phyloP scores from a whole-genome alignment of 2,113 vertebrate species.

The Danionella cerebrum region DNA sequence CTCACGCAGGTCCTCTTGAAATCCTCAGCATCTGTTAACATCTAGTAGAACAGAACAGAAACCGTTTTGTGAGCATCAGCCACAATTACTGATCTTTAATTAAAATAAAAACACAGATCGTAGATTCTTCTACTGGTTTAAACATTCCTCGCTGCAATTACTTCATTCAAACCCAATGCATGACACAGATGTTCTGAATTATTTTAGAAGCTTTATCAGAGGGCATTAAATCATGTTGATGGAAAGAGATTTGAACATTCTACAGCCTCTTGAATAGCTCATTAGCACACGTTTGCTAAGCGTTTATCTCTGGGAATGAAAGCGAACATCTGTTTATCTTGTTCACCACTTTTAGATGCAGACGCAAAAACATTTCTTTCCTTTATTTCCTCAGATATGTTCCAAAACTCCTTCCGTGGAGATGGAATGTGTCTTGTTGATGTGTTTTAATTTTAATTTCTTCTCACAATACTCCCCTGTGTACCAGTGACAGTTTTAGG shows the following conservation, averaged over 20 bases:
- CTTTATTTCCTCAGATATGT: neutral
- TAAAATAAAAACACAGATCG: constrained; percentile 14
- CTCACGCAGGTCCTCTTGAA: neutral
- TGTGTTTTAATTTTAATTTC: neutral
- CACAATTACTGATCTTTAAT: constrained; percentile 18
- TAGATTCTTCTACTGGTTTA: constrained; percentile 8
- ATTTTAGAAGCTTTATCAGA: neutral
- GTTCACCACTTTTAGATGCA: neutral
- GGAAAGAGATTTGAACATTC: neutral
- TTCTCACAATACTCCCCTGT: neutral
- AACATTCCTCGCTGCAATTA: constrained; percentile 28
- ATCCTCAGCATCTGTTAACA: neutral
- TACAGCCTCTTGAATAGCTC: neutral
- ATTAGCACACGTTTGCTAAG: neutral
- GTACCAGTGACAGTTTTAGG: too few relatives aligned
- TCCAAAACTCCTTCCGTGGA: neutral
- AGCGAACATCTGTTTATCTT: neutral
- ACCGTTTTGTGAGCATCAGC: constrained; percentile 12
- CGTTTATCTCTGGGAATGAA: neutral
- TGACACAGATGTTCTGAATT: constrained; percentile 16
- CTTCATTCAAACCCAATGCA: constrained; percentile 29
- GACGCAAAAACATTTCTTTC: neutral
- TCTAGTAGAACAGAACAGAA: constrained; percentile 1
- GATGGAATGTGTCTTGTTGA: neutral
- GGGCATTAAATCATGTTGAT: constrained; percentile 7